phyloP scores from a whole-genome alignment of 2,113 vertebrate genomes.

The Rhinolophus ferrumequinum region DNA sequence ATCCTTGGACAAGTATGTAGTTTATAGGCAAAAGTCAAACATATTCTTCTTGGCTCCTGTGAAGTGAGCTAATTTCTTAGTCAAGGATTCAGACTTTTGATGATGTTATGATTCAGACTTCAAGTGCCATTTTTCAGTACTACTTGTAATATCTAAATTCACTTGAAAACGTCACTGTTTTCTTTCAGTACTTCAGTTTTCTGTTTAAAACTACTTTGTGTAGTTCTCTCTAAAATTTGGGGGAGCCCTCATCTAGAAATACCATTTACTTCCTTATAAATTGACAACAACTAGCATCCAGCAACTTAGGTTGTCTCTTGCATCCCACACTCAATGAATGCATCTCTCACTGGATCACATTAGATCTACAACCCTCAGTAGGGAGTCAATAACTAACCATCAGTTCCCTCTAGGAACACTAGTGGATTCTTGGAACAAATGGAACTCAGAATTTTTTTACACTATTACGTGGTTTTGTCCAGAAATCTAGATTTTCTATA shows the following conservation, averaged over 20 bases:
- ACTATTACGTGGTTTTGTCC: not conserved
- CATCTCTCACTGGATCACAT: not conserved
- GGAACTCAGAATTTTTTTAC: not conserved
- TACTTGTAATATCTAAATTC: not conserved
- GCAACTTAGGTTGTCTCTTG: not conserved
- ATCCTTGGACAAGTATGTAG: not conserved
- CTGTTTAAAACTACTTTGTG: not conserved
- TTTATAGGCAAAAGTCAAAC: not conserved
- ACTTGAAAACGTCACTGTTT: not conserved
- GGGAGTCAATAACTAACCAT: not conserved
- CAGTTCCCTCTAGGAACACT: not conserved
- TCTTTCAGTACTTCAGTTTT: not conserved
- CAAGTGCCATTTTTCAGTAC: not conserved
- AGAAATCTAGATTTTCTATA: not conserved
- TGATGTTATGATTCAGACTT: not conserved
- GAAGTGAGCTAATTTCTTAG: not conserved
- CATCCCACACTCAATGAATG: not conserved
- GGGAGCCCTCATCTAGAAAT: not conserved
- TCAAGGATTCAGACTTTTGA: not conserved
- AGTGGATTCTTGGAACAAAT: constrained; percentile 4
- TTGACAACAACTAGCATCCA: not conserved
- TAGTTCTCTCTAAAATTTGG: not conserved
- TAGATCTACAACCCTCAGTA: not conserved
- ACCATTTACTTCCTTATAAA: not conserved
- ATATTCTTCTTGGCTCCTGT: not conserved